phyloP scores from a whole-genome alignment of 2,113 vertebrate species.

The Rattus norvegicus region GRCr8 NC_086020.1:124095001-124095500 shows the following conservation, averaged over 20 bases:
- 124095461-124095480: neutral
- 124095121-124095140: neutral
- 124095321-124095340: neutral
- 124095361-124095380: neutral
- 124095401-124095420: neutral
- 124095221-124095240: neutral
- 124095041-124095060: neutral
- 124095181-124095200: neutral
- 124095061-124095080: neutral
- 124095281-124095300: neutral
- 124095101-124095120: neutral
- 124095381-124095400: neutral
- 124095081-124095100: neutral
- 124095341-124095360: neutral
- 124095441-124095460: neutral
- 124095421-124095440: neutral
- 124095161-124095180: neutral
- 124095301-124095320: neutral
- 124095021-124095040: neutral
- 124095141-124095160: neutral
- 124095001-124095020: neutral
- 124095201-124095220: neutral
- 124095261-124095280: neutral
- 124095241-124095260: too few species aligned
- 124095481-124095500: neutral